Evolutionary conservation across 2,797 vertebrate genomes (phyloP), one percentile per base, ranked within the genome.

Genomic region (Argentina silus): DNA sequence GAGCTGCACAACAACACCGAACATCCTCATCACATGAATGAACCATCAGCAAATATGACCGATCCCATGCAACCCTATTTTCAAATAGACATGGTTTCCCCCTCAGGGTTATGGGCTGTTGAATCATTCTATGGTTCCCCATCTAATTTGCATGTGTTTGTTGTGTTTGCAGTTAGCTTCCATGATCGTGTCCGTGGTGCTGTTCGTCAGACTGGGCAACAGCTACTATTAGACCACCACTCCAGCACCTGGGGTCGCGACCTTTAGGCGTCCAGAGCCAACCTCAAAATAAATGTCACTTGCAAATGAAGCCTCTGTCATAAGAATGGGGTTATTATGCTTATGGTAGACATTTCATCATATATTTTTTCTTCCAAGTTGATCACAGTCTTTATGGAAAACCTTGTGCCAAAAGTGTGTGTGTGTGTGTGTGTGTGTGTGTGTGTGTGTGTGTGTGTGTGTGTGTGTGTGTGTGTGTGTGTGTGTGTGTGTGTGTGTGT

Each of bases 111-210:
- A 36, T 2, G 4, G 27, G 27, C 27, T 36, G 27, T 36, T 36
- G 27, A 36, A 36, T 36, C 1, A 36, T 36, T 36, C 27, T 36
- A 36, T 36, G n/a, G n/a, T n/a, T n/a, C n/a, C n/a, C n/a, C n/a
- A n/a, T n/a, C n/a, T n/a, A n/a, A n/a, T n/a, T n/a, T n/a, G 17
- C 19, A 27, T 19, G 51, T 68, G 67, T 48, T 19, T 48, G 61
- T 47, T 57, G 17, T 61, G 21, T 71, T 42, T 23, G 51, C 47
- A 72, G 70, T 53, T 72, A 21, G 27, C 21, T 1, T 53, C 61
- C 61, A 72, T 72, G 70, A 72, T 72, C 12, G 70, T 65, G 15
- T 72, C 61, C 7, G 61, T 55, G 21, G 61, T 56, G 59, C 53
- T 72, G 70, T 72, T 64, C 36, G 61, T 72, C n/a, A 53, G 23